Evolutionary conservation across 2,888 invertebrate genomes (phyloP).

Genomic region (Meiosimyza platycephala): DNA sequence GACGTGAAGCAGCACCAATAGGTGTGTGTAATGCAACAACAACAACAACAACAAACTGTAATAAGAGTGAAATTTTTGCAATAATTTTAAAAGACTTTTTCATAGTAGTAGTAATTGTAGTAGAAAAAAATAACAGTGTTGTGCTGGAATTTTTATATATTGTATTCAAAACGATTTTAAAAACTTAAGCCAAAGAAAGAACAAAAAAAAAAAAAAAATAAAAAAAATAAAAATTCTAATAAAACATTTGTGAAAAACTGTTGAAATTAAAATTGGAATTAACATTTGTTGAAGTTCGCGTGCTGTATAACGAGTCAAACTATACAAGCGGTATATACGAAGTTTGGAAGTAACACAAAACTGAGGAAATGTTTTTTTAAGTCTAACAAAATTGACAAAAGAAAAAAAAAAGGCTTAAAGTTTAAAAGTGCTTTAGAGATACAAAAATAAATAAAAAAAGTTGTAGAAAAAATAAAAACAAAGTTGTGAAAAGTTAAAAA

Average conservation of each 20-base stretch:
- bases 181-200: neutral
- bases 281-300: too few relatives aligned
- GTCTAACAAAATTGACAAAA: conserved; percentile 24
- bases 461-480: neutral
- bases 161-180: neutral
- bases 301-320: too few relatives aligned
- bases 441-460: too few relatives aligned
- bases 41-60: neutral
- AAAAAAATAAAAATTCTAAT: too few relatives aligned
- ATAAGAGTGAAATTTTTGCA: conserved; percentile 8
- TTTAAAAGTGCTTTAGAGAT: neutral
- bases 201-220: neutral
- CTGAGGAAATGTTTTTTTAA: neutral
- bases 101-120: too few relatives aligned
- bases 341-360: too few relatives aligned
- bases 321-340: too few relatives aligned
- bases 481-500: neutral
- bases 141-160: neutral
- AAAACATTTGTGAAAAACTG: too few relatives aligned
- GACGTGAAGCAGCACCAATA: neutral
- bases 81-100: neutral
- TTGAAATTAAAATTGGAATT: too few relatives aligned
- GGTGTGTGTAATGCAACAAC: too few relatives aligned
- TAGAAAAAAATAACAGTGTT: neutral
- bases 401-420: conserved; percentile 20